A percentile compares a stretch with the other conserved stretches of the same genome.
Evolutionary conservation across 2,113 vertebrate genomes (phyloP).

Genomic region (Grus americana): DNA sequence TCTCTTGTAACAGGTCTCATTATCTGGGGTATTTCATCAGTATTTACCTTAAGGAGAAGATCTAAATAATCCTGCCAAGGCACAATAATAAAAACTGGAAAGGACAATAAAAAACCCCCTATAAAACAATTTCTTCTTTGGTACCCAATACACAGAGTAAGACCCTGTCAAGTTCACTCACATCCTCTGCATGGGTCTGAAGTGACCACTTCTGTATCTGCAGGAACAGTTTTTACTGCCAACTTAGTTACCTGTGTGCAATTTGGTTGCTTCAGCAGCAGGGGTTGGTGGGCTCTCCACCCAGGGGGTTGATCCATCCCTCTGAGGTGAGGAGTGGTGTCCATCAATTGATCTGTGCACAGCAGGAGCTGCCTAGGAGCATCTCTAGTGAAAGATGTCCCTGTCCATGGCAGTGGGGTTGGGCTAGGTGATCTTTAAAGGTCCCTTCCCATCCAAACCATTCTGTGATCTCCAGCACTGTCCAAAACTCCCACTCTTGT

Average conservation of each 20-base stretch:
- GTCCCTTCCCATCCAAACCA: not conserved
- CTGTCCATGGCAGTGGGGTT: not conserved
- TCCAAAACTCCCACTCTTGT: not conserved
- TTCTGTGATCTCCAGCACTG: not conserved
- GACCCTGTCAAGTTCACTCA: not conserved
- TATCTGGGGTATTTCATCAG: not conserved
- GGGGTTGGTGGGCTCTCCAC: not conserved
- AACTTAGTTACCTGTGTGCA: not conserved
- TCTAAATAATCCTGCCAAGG: not conserved
- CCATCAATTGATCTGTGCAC: not conserved
- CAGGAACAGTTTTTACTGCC: not conserved
- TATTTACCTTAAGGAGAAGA: not conserved
- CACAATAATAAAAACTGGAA: not conserved
- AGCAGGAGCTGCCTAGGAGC: not conserved
- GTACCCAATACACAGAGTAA: too few species aligned
- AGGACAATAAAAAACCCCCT: not conserved
- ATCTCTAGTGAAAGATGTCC: not conserved
- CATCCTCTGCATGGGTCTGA: fast-evolving
- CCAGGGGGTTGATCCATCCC: not conserved
- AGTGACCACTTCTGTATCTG: not conserved
- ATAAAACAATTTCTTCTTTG: not conserved
- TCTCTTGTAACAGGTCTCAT: not conserved
- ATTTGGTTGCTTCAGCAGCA: not conserved
- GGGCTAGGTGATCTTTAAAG: not conserved
- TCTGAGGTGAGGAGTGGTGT: not conserved